Evolutionary conservation across 1,140 invertebrate species (phyloP).

Genomic region (Listronotus oregonensis): DNA sequence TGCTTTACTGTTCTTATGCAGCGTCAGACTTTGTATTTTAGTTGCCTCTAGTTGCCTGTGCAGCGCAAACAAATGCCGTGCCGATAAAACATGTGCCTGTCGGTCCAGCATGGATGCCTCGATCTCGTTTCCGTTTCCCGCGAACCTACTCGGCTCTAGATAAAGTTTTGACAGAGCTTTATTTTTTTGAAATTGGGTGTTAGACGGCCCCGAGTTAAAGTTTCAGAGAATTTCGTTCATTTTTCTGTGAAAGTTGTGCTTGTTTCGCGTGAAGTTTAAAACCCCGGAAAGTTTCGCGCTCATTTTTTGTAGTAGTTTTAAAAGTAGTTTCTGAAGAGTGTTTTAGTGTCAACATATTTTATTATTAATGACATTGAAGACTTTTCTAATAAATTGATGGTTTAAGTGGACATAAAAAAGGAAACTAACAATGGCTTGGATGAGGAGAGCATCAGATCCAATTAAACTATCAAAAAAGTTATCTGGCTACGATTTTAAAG

Average conservation of each 20-base stretch:
- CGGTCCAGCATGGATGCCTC: slow-evolving; percentile 15
- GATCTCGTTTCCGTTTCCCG: slow-evolving; percentile 17
- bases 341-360: background rate
- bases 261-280: no score
- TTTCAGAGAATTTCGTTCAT: no score
- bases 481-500: background rate
- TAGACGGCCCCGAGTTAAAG: no score
- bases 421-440: slow-evolving; percentile 20
- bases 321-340: no score
- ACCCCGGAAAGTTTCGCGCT: no score
- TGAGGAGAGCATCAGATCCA: slow-evolving; percentile 16
- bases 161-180: slow-evolving; percentile 4
- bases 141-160: background rate
- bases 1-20: slow-evolving; percentile 33
- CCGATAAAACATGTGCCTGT: slow-evolving; percentile 14
- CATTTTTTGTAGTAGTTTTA: no score
- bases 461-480: slow-evolving; percentile 11
- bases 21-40: slow-evolving; percentile 28
- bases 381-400: background rate
- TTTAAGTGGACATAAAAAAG: background rate
- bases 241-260: no score
- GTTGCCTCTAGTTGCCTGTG: slow-evolving; percentile 20
- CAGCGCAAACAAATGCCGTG: slow-evolving; percentile 21
- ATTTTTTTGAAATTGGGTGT: no score
- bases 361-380: background rate